Conservation (phyloP, 2,888 invertebrate genomes). For the Dyspetes luteomarginatus region DNA sequence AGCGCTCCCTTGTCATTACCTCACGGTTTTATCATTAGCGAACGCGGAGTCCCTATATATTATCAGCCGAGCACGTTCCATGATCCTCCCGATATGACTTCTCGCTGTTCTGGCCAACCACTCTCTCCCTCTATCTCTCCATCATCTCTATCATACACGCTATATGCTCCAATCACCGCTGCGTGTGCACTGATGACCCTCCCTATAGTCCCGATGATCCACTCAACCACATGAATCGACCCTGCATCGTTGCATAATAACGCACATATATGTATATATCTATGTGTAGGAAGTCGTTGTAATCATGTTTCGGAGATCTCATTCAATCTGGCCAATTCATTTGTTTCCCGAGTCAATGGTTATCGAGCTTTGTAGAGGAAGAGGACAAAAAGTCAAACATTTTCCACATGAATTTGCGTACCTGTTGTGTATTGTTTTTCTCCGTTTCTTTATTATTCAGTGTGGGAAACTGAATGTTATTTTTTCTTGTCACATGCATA, state of each 20-base stretch:
- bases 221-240: conserved; percentile 12
- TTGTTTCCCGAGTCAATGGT: not conserved
- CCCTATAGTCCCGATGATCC: not conserved
- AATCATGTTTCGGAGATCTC: conserved; percentile 1
- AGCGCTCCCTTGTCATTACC: conserved; percentile 54
- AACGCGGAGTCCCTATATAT: conserved; percentile 4
- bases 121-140: conserved; percentile 1
- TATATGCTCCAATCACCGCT: conserved; percentile 14
- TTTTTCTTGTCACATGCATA: no score
- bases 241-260: conserved; percentile 33
- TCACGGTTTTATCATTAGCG: conserved; percentile 59
- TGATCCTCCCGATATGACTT: conserved; percentile 47
- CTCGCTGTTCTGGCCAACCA: conserved; percentile 13
- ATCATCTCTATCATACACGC: not conserved
- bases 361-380: not conserved
- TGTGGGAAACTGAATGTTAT: no score
- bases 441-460: conserved; percentile 23
- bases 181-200: conserved; percentile 8
- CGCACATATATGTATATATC: not conserved
- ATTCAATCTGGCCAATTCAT: conserved; percentile 2
- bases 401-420: not conserved
- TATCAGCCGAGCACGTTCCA: conserved; percentile 17
- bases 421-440: not conserved
- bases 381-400: not conserved
- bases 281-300: not conserved